phyloP scores from a whole-genome alignment of 1,140 invertebrate species.

The Bombyx mandarina region DNA sequence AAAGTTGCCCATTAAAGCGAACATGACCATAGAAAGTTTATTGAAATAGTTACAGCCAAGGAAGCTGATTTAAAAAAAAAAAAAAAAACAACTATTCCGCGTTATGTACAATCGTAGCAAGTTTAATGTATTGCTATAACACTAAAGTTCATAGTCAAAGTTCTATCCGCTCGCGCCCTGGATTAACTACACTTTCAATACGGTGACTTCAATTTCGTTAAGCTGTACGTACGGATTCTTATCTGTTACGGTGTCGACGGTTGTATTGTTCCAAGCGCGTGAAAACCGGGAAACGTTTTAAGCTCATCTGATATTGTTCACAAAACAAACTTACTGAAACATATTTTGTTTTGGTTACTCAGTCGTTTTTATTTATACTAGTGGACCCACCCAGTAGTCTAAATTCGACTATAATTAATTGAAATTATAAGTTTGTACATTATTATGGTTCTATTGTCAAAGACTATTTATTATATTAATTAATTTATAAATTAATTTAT shows the following conservation, averaged over 20 bases:
- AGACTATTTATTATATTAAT: too few relatives aligned
- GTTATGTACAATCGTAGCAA: conserved; percentile 40
- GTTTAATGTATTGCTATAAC: conserved; percentile 60
- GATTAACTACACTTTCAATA: conserved; percentile 31
- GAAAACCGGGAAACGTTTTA: too few relatives aligned
- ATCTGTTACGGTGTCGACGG: conserved; percentile 17
- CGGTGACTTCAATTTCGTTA: conserved; percentile 42
- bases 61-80: conserved; percentile 61
- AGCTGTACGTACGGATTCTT: conserved; percentile 43
- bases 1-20: conserved; percentile 49
- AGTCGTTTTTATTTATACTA: too few relatives aligned
- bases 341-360: too few relatives aligned
- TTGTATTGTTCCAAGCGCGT: too few relatives aligned
- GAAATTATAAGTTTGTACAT: too few relatives aligned
- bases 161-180: conserved; percentile 42
- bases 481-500: too few relatives aligned
- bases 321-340: too few relatives aligned
- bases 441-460: too few relatives aligned
- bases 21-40: conserved; percentile 51
- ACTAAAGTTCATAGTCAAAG: conserved; percentile 63
- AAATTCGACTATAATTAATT: too few relatives aligned
- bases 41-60: conserved; percentile 59
- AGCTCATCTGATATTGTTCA: too few relatives aligned
- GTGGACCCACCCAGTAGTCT: too few relatives aligned
- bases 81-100: conserved; percentile 48